Evolutionary conservation across 2,888 invertebrate genomes (phyloP).

Genomic region (Aricia artaxerxes): DNA sequence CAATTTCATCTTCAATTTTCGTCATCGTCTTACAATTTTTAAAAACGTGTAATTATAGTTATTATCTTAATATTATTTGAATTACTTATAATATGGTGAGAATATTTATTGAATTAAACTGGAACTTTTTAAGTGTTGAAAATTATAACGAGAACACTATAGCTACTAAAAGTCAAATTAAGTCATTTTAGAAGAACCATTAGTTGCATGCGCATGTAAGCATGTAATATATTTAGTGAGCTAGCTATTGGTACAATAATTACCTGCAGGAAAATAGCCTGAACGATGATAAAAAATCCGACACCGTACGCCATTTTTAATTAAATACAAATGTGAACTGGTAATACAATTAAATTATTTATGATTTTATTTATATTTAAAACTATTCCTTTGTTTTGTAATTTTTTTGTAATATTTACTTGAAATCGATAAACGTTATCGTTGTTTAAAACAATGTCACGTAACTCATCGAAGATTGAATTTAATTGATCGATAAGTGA

Average conservation of each 20-base stretch:
- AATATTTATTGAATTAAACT: too few relatives aligned
- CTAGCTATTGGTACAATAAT: not conserved
- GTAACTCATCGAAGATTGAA: not conserved
- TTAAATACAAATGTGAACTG: slow-evolving; percentile 16
- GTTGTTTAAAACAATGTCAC: slow-evolving; percentile 18
- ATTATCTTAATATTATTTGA: too few relatives aligned
- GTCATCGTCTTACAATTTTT: too few relatives aligned
- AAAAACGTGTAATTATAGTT: too few relatives aligned
- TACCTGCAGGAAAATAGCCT: slow-evolving; percentile 44
- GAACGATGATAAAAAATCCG: slow-evolving; percentile 37
- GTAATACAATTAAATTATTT: not conserved
- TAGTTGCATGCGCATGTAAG: too few relatives aligned
- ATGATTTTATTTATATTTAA: slow-evolving; percentile 29
- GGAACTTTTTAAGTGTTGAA: too few relatives aligned
- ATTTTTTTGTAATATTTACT: slow-evolving; percentile 20
- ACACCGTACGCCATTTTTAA: slow-evolving; percentile 41
- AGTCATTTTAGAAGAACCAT: too few relatives aligned
- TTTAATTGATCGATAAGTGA: not conserved
- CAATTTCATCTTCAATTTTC: too few relatives aligned
- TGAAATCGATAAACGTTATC: slow-evolving; percentile 9
- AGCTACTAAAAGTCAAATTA: too few relatives aligned
- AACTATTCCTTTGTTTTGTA: slow-evolving; percentile 11
- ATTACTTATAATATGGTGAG: too few relatives aligned
- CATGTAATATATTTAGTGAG: not conserved
- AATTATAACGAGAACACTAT: too few relatives aligned